Evolutionary conservation across 2,888 invertebrate species (phyloP), one percentile per base, ranked within the genome.

Genomic region (Cyclophora albipunctata): DNA sequence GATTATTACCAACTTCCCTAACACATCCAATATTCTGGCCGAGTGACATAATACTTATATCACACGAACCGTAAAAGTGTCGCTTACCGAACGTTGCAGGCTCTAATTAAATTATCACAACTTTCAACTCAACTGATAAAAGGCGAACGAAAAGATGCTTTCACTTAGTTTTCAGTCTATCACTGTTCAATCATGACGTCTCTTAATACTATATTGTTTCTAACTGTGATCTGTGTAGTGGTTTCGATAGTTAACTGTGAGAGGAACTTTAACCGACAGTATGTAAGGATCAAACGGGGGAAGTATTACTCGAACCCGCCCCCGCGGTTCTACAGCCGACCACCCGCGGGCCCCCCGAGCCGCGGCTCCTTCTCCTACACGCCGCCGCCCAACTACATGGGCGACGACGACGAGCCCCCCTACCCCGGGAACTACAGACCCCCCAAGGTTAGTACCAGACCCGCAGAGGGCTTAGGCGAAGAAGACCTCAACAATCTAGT

Each of bases 81-180:
- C 45, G 50, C 52, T 49, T 54, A 34, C 53, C 60, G 60, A 49
- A 58, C 37, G 50, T 58, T 60, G 58, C 59, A 54, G 60, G 55
- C 63, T 65, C 81, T 84, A 85, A 84, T 68, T 75, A 60, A 77
- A 85, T 86, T 86, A 67, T 66, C 84, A 73, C 75, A 48, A 76
- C 85, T 86, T 85, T 85, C 85, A 55, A 71, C 64, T 64, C 71
- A 69, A 64, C 72, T 75, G 73, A 78, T 86, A 87, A 84, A 86
- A 85, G 81, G 73, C 69, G 52, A 53, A 51, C 48, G 60, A 45
- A 51, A 55, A 64, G 54, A 63, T 67, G 69, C 79, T 77, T 73
- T 71, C 75, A 58, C 72, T 78, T 78, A 84, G 82, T 86, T 75
- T 73, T 72, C 72, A 73, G 69, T 45, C 45, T 51, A 20, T 57